These are phyloP conservation scores for Macrobrachium rosenbergii DNA, from an alignment of 1,140 invertebrate species.

Conservation along the genomic window DNA sequence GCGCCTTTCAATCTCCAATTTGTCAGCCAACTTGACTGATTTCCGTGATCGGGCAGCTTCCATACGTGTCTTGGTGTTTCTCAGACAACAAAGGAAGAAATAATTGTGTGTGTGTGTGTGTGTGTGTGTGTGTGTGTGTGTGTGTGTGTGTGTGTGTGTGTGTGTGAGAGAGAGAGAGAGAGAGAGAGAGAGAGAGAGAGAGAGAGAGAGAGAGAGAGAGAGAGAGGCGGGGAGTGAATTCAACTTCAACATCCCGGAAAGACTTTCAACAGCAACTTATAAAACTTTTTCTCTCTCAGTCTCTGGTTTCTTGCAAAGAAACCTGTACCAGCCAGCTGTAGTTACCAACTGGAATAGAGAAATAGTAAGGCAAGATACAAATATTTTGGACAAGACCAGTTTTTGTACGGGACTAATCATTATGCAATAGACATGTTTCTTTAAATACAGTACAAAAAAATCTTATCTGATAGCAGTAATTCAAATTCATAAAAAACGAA, in stretches of 20 bases:
- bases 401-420: too few relatives aligned
- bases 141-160: background rate
- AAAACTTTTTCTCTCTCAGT: constrained; percentile 9
- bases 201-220: constrained; percentile 29
- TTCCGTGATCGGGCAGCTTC: too few relatives aligned
- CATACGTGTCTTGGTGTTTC: too few relatives aligned
- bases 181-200: too few relatives aligned
- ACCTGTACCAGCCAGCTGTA: background rate
- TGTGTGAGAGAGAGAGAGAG: too few relatives aligned
- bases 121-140: background rate
- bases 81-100: background rate
- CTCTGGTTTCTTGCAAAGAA: background rate
- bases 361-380: background rate
- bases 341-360: background rate
- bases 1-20: too few relatives aligned
- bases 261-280: background rate
- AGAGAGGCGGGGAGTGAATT: background rate
- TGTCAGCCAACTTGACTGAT: too few relatives aligned
- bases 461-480: too few relatives aligned
- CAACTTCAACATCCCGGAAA: background rate
- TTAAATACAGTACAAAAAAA: too few relatives aligned
- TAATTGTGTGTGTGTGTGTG: background rate
- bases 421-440: too few relatives aligned
- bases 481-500: too few relatives aligned
- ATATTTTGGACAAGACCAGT: too few relatives aligned